Evolutionary conservation across 2,113 vertebrate genomes (phyloP).

Genomic region (Ranitomeya variabilis): DNA sequence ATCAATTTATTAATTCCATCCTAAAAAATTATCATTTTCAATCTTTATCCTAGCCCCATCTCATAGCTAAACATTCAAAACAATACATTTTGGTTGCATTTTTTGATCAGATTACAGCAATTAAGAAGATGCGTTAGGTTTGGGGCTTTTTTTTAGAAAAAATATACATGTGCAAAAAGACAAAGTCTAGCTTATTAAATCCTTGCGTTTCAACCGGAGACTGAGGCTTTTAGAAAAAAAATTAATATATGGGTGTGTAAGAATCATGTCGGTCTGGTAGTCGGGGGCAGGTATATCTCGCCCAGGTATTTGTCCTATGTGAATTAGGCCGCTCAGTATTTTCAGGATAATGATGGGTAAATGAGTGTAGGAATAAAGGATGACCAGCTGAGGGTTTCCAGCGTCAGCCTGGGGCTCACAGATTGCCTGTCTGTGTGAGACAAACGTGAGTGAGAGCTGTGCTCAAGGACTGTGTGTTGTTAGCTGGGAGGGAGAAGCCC

Average conservation of each 20-base stretch:
- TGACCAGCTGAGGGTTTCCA: too few species aligned
- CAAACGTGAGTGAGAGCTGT: too few species aligned
- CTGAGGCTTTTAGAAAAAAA: neutral
- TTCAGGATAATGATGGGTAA: too few species aligned
- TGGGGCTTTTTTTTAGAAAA: neutral
- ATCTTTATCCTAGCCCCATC: neutral
- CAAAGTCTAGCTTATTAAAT: conserved; percentile 6
- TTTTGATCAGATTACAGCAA: neutral
- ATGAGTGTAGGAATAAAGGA: too few species aligned
- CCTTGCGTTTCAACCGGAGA: neutral
- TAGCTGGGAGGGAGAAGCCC: too few species aligned
- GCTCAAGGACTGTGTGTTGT: too few species aligned
- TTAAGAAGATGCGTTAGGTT: neutral
- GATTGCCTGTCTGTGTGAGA: too few species aligned
- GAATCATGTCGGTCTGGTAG: too few species aligned
- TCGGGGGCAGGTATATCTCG: too few species aligned
- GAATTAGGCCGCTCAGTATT: too few species aligned
- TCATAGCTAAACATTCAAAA: neutral
- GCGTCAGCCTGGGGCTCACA: too few species aligned
- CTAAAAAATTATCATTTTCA: neutral
- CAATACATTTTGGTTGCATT: neutral
- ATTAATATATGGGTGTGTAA: neutral
- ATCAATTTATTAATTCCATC: neutral
- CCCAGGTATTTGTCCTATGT: too few species aligned
- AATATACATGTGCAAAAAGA: neutral